Evolutionary conservation across 2,113 vertebrate species (phyloP).

Genomic region (Channa maculata): DNA sequence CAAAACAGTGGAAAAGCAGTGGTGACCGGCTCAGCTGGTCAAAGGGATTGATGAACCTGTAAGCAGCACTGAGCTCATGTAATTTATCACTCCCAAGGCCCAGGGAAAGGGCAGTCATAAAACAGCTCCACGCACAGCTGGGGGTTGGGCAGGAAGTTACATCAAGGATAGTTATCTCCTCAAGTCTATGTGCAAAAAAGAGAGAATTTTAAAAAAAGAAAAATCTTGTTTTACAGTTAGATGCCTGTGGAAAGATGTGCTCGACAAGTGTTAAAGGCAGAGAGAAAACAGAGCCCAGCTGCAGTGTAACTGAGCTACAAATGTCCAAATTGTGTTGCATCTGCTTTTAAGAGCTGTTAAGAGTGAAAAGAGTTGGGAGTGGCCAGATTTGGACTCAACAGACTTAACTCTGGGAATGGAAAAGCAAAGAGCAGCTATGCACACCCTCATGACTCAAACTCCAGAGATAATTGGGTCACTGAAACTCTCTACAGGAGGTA

Average conservation of each 20-base stretch:
- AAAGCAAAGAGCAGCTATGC: slow-evolving; percentile 65
- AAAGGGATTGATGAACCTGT: slow-evolving; percentile 51
- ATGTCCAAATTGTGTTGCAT: slow-evolving; percentile 20
- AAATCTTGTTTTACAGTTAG: background rate
- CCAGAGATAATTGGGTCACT: slow-evolving; percentile 64
- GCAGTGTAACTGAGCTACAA: background rate
- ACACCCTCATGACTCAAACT: slow-evolving; percentile 60
- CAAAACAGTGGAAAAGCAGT: no score
- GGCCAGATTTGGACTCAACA: slow-evolving; percentile 40
- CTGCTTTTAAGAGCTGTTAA: slow-evolving; percentile 26
- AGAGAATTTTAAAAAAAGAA: background rate
- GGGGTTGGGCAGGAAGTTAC: slow-evolving; percentile 55
- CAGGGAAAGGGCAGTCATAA: slow-evolving; percentile 36
- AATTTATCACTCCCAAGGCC: slow-evolving; percentile 55
- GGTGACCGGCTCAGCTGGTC: slow-evolving; percentile 47
- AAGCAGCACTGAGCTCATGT: slow-evolving; percentile 55
- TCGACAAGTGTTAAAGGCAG: background rate
- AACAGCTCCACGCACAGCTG: slow-evolving; percentile 40
- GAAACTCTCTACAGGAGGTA: slow-evolving; percentile 36
- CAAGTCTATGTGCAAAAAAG: slow-evolving; percentile 12
- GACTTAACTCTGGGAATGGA: slow-evolving; percentile 42
- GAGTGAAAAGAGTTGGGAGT: slow-evolving; percentile 39
- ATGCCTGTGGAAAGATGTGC: slow-evolving; percentile 1
- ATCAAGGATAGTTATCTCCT: slow-evolving; percentile 41
- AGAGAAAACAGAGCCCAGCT: slow-evolving; percentile 9